Conservation (phyloP, 2,113 vertebrate genomes). For the Rutilus rutilus region DNA sequence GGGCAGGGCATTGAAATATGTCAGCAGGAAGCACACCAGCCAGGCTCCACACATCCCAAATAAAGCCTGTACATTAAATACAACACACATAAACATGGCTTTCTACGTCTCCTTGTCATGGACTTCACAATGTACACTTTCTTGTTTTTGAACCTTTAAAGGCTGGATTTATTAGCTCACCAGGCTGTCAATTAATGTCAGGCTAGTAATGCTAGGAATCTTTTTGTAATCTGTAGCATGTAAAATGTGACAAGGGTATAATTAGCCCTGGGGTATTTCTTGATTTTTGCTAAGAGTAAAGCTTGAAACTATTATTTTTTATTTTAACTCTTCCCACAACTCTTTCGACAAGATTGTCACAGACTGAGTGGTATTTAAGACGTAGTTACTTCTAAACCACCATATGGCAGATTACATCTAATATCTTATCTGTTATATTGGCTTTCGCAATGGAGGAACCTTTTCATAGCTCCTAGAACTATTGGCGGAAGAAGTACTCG, state of each 20-base stretch:
- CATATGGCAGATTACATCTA: not conserved
- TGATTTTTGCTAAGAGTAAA: not conserved
- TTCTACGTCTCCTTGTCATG: not conserved
- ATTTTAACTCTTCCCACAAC: not conserved
- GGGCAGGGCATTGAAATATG: conserved; percentile 73
- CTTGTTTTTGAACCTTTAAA: not conserved
- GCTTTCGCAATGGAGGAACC: no score
- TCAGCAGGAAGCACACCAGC: conserved; percentile 78
- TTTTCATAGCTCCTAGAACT: no score
- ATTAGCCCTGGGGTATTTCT: not conserved
- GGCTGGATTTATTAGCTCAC: not conserved
- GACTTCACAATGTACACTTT: not conserved
- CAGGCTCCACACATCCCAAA: conserved; percentile 81
- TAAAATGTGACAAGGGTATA: not conserved
- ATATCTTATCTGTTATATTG: not conserved
- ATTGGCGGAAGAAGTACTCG: no score
- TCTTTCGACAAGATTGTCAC: not conserved
- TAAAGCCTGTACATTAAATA: conserved; percentile 68
- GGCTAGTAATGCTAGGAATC: not conserved
- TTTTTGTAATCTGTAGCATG: not conserved
- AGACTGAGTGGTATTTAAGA: not conserved
- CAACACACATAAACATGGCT: not conserved
- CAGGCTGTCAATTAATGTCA: not conserved
- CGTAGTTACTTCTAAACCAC: not conserved
- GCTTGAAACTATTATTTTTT: not conserved